A percentile compares a stretch with the other conserved stretches of the same genome.
phyloP scores from a whole-genome alignment of 2,113 vertebrate genomes.

The Caranx melampygus region DNA sequence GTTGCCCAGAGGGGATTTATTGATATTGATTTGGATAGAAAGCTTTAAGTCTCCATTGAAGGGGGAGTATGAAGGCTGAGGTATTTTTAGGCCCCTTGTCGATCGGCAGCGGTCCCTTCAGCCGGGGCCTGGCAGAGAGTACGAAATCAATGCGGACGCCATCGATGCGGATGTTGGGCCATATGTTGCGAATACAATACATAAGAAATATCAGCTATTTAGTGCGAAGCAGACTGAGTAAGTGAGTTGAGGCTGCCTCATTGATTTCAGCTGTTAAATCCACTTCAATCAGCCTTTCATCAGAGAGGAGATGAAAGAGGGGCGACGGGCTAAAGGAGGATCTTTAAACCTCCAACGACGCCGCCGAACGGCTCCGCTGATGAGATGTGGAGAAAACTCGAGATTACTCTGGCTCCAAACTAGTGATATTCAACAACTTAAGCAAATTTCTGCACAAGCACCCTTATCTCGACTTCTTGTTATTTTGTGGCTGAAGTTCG shows the following conservation, averaged over 20 bases:
- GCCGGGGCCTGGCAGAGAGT: slow-evolving; percentile 31
- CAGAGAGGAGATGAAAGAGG: slow-evolving; percentile 7
- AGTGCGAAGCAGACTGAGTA: slow-evolving; percentile 21
- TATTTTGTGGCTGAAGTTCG: slow-evolving; percentile 29
- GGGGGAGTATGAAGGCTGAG: slow-evolving; percentile 18
- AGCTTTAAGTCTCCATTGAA: slow-evolving; percentile 36
- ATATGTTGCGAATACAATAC: slow-evolving; percentile 46
- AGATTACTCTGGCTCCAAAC: slow-evolving; percentile 8
- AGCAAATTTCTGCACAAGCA: slow-evolving; percentile 15
- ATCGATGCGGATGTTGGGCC: slow-evolving; percentile 24
- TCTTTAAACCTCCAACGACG: not conserved
- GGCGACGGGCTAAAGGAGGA: not conserved
- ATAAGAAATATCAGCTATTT: slow-evolving; percentile 27
- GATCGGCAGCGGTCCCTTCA: slow-evolving; percentile 21
- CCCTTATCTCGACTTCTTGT: not conserved
- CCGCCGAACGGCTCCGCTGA: not conserved
- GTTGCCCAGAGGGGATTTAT: not conserved
- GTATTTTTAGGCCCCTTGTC: slow-evolving; percentile 55
- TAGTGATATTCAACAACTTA: slow-evolving; percentile 21
- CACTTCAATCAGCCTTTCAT: slow-evolving; percentile 34
- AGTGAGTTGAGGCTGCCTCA: slow-evolving; percentile 36
- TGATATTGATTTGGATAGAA: slow-evolving; percentile 34
- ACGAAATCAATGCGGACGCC: slow-evolving; percentile 43
- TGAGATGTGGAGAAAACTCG: not conserved
- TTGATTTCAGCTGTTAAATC: slow-evolving; percentile 52